These are phyloP conservation scores for Bambusicola thoracicus DNA, from an alignment of 2,113 vertebrate genomes.

Conservation along the genomic window DNA sequence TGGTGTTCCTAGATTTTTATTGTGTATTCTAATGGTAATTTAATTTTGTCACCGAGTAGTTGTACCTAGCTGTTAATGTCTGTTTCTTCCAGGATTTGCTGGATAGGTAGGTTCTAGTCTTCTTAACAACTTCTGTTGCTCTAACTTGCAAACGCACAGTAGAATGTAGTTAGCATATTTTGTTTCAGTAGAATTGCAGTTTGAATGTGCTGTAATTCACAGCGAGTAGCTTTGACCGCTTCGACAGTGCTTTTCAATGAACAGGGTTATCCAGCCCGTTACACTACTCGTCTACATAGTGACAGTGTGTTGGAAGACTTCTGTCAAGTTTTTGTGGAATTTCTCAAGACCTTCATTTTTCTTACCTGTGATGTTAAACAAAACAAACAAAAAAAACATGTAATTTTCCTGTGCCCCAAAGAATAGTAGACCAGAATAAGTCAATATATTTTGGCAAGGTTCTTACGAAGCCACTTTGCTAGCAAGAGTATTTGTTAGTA, in stretches of 20 bases:
- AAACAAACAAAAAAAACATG: neutral
- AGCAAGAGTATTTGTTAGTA: neutral
- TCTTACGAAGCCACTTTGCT: neutral
- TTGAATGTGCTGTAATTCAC: neutral
- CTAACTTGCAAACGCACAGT: neutral
- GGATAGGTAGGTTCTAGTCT: neutral
- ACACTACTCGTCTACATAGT: neutral
- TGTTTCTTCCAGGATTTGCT: neutral
- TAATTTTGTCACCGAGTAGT: neutral
- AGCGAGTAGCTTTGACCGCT: neutral
- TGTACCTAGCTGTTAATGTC: neutral
- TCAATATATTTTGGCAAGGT: neutral
- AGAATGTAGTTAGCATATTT: neutral
- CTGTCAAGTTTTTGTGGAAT: neutral
- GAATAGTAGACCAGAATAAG: neutral
- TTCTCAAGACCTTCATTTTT: neutral
- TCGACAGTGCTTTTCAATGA: neutral
- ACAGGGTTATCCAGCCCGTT: neutral
- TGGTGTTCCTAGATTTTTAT: neutral
- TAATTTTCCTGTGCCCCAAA: neutral
- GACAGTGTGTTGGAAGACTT: neutral
- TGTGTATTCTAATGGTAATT: neutral
- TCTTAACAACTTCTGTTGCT: neutral
- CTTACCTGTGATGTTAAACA: neutral
- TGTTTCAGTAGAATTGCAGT: neutral